Conservation (phyloP, 2,797 vertebrate species). For the Alauda arvensis region DNA sequence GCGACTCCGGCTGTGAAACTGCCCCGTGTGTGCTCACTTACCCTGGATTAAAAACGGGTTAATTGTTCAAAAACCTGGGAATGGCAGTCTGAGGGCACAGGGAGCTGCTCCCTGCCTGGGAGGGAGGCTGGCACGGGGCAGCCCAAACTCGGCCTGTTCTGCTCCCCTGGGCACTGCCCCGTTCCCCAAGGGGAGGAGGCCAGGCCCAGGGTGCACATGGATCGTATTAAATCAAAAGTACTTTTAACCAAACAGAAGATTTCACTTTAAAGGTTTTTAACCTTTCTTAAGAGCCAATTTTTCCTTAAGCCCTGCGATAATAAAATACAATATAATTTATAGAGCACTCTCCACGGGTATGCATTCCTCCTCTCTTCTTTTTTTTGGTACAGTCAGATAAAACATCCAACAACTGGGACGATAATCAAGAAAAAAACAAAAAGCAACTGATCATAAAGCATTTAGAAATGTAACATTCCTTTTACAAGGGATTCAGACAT, state of each 20-base stretch:
- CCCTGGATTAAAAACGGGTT: neutral
- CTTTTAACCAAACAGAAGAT: slow-evolving; percentile 68
- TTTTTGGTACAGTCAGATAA: slow-evolving; percentile 35
- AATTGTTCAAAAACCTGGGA: neutral
- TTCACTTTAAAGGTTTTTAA: slow-evolving; percentile 70
- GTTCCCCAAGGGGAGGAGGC: neutral
- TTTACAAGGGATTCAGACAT: slow-evolving; percentile 34
- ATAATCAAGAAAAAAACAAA: slow-evolving; percentile 57
- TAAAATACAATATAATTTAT: slow-evolving; percentile 57
- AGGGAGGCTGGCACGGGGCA: neutral
- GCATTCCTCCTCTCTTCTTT: slow-evolving; percentile 14
- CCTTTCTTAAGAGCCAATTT: slow-evolving; percentile 66
- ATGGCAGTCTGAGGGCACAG: neutral
- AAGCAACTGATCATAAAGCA: slow-evolving; percentile 39
- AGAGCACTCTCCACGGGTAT: neutral
- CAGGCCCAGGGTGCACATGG: slow-evolving; percentile 46
- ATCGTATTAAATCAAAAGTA: slow-evolving; percentile 58
- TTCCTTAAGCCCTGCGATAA: slow-evolving; percentile 60
- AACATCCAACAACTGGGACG: slow-evolving; percentile 34
- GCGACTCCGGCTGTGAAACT: neutral
- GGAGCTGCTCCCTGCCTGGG: neutral
- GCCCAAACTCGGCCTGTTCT: neutral
- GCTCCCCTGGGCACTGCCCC: neutral
- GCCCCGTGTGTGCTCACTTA: fast-evolving
- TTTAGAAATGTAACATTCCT: slow-evolving; percentile 46